Base-by-base conservation (phyloP, 2,113 vertebrate genomes). In the Melanerpes aurifrons region DNA sequence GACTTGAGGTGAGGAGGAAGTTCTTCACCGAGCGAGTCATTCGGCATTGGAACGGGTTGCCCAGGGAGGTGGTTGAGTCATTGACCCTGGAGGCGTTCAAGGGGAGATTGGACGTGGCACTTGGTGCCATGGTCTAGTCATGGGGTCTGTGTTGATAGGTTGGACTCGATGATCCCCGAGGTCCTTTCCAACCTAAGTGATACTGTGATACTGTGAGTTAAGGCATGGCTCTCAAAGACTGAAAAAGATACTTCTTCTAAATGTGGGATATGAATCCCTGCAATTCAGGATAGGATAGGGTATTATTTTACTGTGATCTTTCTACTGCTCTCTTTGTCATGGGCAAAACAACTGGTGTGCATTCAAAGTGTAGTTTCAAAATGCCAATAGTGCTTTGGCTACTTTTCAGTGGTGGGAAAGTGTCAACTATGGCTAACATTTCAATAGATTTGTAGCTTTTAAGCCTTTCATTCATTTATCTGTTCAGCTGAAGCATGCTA, bases 221-320 rank as follows among this genome's bases (percentile, higher is more conserved):
- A 76, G 68, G 77, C 43, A 70, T 21, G 10, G 12, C 8, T 16
- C 53, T 70, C 37, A 53, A 85, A 79, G 26, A 53, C 1, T 80
- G 69, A 67, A 87, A 91, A 80, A 61, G 18, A 11, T 15, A n/a
- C 18, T 74, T 75, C 28, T 94, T 85, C 56, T 80, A 56, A 50
- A 72, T 53, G 24, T 61, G 22, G 9, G 28, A 26, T 86, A 86
- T 74, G 77, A 77, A 83, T 82, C 61, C 79, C 47, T 22, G 3
- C 15, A 80, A 18, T 77, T 91, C 68, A 85, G 67, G 37, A 28
- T 59, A 73, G 82, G 82, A 68, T 48, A 48, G 43, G 43, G 16
- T 53, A 25, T 25, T 22, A 25, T 72, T 72, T 62, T 84, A 67
- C 19, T 63, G 4, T 45, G 6, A 5, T 87, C 21, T 90, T 62